phyloP scores from a whole-genome alignment of 2,113 vertebrate species.

The Nothocercus nigrocapillus region DNA sequence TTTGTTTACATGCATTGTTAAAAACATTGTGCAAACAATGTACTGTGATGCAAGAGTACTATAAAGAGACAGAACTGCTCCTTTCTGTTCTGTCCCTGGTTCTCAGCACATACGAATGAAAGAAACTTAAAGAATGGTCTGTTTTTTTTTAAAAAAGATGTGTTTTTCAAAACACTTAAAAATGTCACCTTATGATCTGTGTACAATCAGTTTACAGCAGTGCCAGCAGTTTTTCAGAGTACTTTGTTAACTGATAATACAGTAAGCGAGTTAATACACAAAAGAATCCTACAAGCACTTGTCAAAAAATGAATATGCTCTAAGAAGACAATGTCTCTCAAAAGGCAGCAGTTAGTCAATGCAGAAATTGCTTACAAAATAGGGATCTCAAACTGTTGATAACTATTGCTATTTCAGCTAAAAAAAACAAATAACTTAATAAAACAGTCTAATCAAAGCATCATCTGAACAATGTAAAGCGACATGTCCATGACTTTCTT shows the following conservation, averaged over 20 bases:
- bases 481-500: neutral
- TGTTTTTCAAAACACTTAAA: neutral
- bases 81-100: neutral
- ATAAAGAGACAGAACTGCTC: neutral
- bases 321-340: neutral
- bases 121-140: neutral
- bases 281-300: neutral
- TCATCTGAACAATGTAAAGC: neutral
- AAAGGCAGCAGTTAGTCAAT: fast-evolving
- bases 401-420: neutral
- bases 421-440: neutral
- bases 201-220: neutral
- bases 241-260: neutral
- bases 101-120: neutral
- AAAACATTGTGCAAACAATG: neutral
- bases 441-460: neutral
- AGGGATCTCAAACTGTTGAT: neutral
- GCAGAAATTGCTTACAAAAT: neutral
- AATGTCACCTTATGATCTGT: neutral
- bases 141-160: neutral
- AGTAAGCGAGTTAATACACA: neutral
- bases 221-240: neutral
- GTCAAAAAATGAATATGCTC: neutral
- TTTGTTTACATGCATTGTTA: neutral
- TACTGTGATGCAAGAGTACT: fast-evolving